Evolutionary conservation across 2,888 invertebrate genomes (phyloP).

Genomic region (Melanophora roralis): DNA sequence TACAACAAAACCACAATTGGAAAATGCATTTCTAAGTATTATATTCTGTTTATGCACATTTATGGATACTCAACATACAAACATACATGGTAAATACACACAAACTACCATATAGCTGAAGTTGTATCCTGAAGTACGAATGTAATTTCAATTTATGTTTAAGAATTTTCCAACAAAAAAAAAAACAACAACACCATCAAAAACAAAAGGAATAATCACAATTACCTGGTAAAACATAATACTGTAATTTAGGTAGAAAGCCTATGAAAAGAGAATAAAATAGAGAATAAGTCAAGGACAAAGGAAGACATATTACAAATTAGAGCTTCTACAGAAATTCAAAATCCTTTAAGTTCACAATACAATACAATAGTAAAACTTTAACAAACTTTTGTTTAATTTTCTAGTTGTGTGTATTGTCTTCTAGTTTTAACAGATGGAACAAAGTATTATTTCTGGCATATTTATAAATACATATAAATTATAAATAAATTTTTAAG

Average conservation of each 20-base stretch:
- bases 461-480: no score
- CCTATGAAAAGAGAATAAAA: neutral
- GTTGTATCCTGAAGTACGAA: conserved; percentile 7
- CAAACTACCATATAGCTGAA: neutral
- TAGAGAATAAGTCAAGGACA: neutral
- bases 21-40: conserved; percentile 50
- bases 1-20: conserved; percentile 56
- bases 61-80: no score
- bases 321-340: neutral
- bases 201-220: conserved; percentile 1
- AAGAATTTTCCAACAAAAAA: conserved; percentile 36
- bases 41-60: conserved; percentile 1
- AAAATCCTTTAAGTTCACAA: neutral
- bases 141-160: conserved; percentile 48
- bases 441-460: no score
- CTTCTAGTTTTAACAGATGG: no score
- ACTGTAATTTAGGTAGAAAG: neutral
- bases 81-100: neutral
- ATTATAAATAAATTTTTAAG: no score
- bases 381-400: neutral
- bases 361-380: neutral
- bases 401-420: no score
- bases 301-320: neutral
- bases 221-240: conserved; percentile 26
- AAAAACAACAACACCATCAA: neutral